Evolutionary conservation across 2,888 invertebrate species (phyloP).

Genomic region (Dexiosoma caninum): DNA sequence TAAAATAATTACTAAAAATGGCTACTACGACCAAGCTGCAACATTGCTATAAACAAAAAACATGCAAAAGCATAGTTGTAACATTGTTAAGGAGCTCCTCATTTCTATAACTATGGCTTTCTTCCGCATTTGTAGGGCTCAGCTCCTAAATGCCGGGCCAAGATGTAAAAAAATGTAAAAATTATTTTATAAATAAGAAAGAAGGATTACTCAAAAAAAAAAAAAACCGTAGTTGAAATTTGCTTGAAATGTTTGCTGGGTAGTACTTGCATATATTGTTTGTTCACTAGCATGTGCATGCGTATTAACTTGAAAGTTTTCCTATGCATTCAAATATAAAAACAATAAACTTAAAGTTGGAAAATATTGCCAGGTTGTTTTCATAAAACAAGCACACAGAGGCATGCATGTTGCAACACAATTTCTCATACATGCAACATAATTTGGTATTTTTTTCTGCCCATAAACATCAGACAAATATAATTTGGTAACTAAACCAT

Average conservation of each 20-base stretch:
- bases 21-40: too few species aligned
- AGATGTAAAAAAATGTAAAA: too few species aligned
- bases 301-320: conserved; percentile 20
- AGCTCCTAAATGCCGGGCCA: too few species aligned
- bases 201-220: too few species aligned
- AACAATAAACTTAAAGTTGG: conserved; percentile 37
- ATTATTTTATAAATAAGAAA: too few species aligned
- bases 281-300: not conserved
- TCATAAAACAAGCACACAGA: not conserved
- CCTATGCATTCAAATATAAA: conserved; percentile 33
- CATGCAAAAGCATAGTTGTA: too few species aligned
- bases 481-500: not conserved
- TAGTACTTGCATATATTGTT: not conserved
- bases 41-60: too few species aligned
- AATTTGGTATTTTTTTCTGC: not conserved
- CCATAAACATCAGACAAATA: not conserved
- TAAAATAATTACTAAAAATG: too few species aligned
- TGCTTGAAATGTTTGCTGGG: not conserved
- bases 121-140: too few species aligned
- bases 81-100: too few species aligned
- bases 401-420: conserved; percentile 8
- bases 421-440: not conserved
- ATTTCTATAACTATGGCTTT: too few species aligned
- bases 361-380: conserved; percentile 46
- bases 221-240: too few species aligned